phyloP scores from a whole-genome alignment of 2,888 invertebrate genomes.

The Eupeodes latifasciatus region DNA sequence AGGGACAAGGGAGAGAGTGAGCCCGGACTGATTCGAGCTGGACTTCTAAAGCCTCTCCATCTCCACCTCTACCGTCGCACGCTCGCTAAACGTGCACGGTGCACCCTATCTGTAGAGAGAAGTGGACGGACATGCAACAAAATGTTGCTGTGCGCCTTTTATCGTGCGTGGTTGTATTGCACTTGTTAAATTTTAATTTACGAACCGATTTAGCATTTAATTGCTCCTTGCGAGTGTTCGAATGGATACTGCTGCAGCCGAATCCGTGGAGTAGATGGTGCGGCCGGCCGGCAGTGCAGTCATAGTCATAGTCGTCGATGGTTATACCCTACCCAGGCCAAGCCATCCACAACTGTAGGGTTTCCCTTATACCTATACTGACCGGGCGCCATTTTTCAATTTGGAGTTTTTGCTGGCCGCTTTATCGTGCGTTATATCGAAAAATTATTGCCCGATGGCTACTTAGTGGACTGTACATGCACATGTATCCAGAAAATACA shows the following conservation, averaged over 20 bases:
- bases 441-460: slow-evolving; percentile 76
- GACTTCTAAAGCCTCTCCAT: slow-evolving; percentile 36
- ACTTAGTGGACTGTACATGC: slow-evolving; percentile 74
- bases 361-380: slow-evolving; percentile 16
- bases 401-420: slow-evolving; percentile 68
- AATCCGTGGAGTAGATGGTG: slow-evolving; percentile 44
- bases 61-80: slow-evolving; percentile 27
- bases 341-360: slow-evolving; percentile 36
- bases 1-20: background rate
- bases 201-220: slow-evolving; percentile 77
- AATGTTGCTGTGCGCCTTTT: slow-evolving; percentile 74
- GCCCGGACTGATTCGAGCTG: background rate
- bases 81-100: background rate
- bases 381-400: slow-evolving; percentile 73
- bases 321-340: slow-evolving; percentile 26
- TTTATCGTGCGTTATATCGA: slow-evolving; percentile 76
- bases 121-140: slow-evolving; percentile 72
- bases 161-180: slow-evolving; percentile 76
- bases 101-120: slow-evolving; percentile 41
- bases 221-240: slow-evolving; percentile 71
- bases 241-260: slow-evolving; percentile 51
- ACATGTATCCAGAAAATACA: slow-evolving; percentile 59
- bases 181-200: slow-evolving; percentile 77
- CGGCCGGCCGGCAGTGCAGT: slow-evolving; percentile 5
- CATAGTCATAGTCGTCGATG: slow-evolving; percentile 45